phyloP scores from a whole-genome alignment of 2,797 vertebrate genomes.

The Cuculus canorus region DNA sequence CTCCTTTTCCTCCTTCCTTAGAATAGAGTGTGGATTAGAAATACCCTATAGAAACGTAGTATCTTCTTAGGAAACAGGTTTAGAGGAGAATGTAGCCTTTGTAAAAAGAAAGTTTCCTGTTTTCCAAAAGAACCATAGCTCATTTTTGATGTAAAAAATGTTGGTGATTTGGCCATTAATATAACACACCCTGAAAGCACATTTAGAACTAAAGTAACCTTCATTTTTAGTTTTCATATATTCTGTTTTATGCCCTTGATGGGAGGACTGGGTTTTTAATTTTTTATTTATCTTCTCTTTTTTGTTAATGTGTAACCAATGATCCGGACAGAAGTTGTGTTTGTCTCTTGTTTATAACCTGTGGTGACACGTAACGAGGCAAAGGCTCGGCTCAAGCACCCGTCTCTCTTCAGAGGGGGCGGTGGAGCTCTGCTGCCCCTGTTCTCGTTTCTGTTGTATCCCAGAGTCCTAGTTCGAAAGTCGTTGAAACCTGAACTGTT shows the following conservation, averaged over 20 bases:
- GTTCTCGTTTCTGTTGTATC: slow-evolving; percentile 56
- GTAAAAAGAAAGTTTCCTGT: slow-evolving; percentile 52
- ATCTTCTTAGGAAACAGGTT: slow-evolving; percentile 45
- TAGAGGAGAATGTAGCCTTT: slow-evolving; percentile 45
- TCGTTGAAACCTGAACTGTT: slow-evolving; percentile 62
- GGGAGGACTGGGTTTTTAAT: slow-evolving; percentile 67
- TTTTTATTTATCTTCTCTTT: slow-evolving; percentile 28
- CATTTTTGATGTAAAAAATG: slow-evolving; percentile 45
- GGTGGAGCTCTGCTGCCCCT: slow-evolving; percentile 36
- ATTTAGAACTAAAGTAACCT: slow-evolving; percentile 67
- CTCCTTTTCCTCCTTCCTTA: slow-evolving; percentile 58
- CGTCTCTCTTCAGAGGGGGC: slow-evolving; percentile 18
- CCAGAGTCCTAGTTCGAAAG: slow-evolving; percentile 47
- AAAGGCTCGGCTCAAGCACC: slow-evolving; percentile 43
- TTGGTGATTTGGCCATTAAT: slow-evolving; percentile 70
- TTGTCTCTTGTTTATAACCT: slow-evolving; percentile 72
- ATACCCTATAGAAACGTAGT: slow-evolving; percentile 9
- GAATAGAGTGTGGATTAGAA: slow-evolving; percentile 43
- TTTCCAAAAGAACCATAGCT: slow-evolving; percentile 52
- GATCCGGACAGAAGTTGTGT: slow-evolving; percentile 69
- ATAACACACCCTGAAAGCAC: slow-evolving; percentile 58
- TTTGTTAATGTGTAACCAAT: slow-evolving; percentile 76
- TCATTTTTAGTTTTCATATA: slow-evolving; percentile 75
- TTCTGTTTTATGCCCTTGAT: slow-evolving; percentile 71
- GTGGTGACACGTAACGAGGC: slow-evolving; percentile 65